Evolutionary conservation across 2,113 vertebrate species (phyloP), one percentile per base, ranked within the genome.

Genomic region (Lathamus discolor): DNA sequence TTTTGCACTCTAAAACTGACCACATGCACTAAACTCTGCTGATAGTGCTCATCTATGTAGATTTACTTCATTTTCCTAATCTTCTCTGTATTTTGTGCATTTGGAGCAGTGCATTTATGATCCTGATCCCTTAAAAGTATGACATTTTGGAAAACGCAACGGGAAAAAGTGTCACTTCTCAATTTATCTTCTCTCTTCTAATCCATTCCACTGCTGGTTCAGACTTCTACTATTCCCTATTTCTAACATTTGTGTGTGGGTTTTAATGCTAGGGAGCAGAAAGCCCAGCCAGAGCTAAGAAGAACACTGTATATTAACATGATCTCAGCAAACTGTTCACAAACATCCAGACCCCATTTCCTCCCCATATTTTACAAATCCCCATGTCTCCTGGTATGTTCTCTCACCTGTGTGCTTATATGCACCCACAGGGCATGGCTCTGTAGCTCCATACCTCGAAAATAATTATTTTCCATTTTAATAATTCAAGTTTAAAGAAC

Each of bases 141-240:
- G 17, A 24, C 2, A 37, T 31, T 79, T 75, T n/a, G n/a, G 11
- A 72, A 70, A 55, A 35, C 0, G 0, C 14, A 22, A 17, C 2
- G 8, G 13, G 43, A 64, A 94, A 51, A 35, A 24, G 4, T 5
- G 5, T 6, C 14, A 20, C 8, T 72, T 37, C 29, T 35, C 16
- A 11, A 0, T n/a, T 52, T n/a, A 17, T 29, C 29, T 25, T 62
- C 25, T 64, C 17, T 69, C 77, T 66, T 54, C 49, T 37, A 70
- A 5, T 15, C 24, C 6, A 0, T 1, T 69, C 11, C 10, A 9
- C 15, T 9, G 3, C 20, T 55, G 4, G 3, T 33, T 80, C 19
- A 46, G 29, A 43, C 18, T 59, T 54, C 35, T 29, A 2, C 9
- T 3, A 4, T 28, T 51, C 70, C n/a, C 10, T 12, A 1, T 64